phyloP scores from a whole-genome alignment of 2,797 vertebrate genomes.

The Sebastes iracundus region DNA sequence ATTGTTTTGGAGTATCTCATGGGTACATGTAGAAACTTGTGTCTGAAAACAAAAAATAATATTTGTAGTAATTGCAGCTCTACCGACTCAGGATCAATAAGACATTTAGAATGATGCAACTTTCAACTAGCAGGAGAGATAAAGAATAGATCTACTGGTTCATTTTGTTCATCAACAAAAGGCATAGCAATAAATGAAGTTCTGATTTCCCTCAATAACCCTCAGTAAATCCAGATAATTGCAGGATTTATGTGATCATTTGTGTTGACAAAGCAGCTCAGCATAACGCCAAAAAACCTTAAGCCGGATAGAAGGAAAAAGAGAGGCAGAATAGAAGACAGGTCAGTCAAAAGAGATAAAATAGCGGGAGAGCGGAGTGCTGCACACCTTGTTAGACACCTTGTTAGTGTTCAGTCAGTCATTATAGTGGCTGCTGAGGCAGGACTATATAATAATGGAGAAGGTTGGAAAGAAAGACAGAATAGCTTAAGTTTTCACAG shows the following conservation, averaged over 20 bases:
- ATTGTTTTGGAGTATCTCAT: neutral
- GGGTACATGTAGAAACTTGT: neutral
- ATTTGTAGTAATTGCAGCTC: neutral
- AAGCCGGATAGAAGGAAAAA: constrained; percentile 2
- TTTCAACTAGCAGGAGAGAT: neutral
- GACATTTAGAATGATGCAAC: neutral
- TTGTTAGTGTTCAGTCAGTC: constrained; percentile 61
- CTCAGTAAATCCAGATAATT: constrained; percentile 13
- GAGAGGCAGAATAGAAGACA: constrained; percentile 2
- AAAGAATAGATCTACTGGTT: neutral
- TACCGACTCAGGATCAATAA: neutral
- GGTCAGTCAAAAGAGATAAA: constrained; percentile 44
- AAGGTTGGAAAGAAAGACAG: neutral
- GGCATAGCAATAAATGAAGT: neutral
- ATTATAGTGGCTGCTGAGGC: constrained; percentile 46
- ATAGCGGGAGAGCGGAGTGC: constrained; percentile 33
- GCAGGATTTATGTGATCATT: constrained; percentile 30
- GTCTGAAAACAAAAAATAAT: neutral
- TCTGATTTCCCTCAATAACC: constrained; percentile 12
- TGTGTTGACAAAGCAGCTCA: constrained; percentile 13
- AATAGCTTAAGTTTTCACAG: neutral
- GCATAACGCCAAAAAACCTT: constrained; percentile 20
- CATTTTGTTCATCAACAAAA: constrained; percentile 1
- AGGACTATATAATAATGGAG: constrained; percentile 19
- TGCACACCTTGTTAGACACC: constrained; percentile 56